Evolutionary conservation across 2,797 vertebrate species (phyloP), one percentile per base, ranked within the genome.

Genomic region (Ispidina lecontei): DNA sequence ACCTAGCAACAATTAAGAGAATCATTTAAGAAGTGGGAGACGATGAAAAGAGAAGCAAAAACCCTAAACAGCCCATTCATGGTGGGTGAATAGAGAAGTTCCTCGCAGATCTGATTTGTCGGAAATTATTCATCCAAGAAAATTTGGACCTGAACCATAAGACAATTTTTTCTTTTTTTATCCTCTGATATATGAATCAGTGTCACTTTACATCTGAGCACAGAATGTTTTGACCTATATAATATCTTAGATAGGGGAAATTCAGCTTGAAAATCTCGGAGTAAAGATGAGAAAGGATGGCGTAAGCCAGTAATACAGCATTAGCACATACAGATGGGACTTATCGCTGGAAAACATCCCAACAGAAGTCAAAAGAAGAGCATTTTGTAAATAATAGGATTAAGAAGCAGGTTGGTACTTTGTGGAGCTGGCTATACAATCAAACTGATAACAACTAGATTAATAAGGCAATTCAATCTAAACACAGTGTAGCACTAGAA

Each of bases 371-470:
- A 60, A 71, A 70, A 91, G 87, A 65, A 68, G 74, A 90, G 72
- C 46, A 9, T 76, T 91, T 89, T 87, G 88, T 88, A 92, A 94
- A 72, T 94, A 95, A 95, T 87, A 55, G 94, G 93, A 93, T 92
- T 87, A 84, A 91, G 93, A 96, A 93, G 71, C 93, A 82, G 92
- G 93, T 31, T 31, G 73, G 68, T 86, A 55, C 82, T 93, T 91
- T 92, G 62, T 94, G 78, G 86, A 86, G 81, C 96, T 87, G 94
- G 92, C 94, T 93, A 74, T 88, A 90, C 92, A 93, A 94, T 96
- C 89, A 78, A 91, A 88, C 81, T 95, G 96, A 96, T 96, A 97
- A 96, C 91, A 94, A 43, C 89, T 88, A 95, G 95, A 96, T 97
- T 97, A 97, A 97, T 94, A 92, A 94, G 75, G 84, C 95, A 95